These are phyloP conservation scores for Psittacus erithacus DNA, from an alignment of 2,113 vertebrate genomes.

Conservation along the genomic window DNA sequence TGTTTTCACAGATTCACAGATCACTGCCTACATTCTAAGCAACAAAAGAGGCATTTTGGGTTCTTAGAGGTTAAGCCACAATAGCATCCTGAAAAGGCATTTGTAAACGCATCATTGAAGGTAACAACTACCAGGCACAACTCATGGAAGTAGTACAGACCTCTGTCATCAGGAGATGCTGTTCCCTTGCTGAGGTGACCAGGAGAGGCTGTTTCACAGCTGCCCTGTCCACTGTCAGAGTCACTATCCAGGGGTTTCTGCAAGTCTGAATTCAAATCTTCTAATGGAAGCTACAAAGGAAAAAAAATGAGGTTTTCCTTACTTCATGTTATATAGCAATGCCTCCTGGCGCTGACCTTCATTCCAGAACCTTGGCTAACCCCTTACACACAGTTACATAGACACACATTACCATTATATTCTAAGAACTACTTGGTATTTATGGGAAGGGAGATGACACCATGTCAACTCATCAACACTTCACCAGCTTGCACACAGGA, in stretches of 20 bases:
- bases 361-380: no score
- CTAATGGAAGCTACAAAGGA: slow-evolving; percentile 26
- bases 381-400: fast-evolving
- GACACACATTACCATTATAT: fast-evolving
- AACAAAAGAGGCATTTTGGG: not conserved
- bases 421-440: no score
- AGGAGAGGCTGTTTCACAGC: slow-evolving; percentile 72
- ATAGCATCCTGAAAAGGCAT: not conserved
- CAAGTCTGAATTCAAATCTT: not conserved
- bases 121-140: not conserved
- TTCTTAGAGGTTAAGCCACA: not conserved
- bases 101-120: fast-evolving
- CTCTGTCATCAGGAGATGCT: slow-evolving; percentile 41
- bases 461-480: fast-evolving
- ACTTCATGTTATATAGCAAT: fast-evolving
- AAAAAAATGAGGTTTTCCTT: not conserved
- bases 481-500: fast-evolving
- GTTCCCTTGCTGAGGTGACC: not conserved
- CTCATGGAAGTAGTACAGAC: slow-evolving; percentile 46
- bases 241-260: slow-evolving; percentile 73
- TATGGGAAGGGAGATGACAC: fast-evolving
- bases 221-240: slow-evolving; percentile 86
- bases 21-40: not conserved
- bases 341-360: fast-evolving
- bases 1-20: not conserved